These are phyloP conservation scores for Cotesia glomerata DNA, from an alignment of 1,140 invertebrate species.

Conservation along the genomic window DNA sequence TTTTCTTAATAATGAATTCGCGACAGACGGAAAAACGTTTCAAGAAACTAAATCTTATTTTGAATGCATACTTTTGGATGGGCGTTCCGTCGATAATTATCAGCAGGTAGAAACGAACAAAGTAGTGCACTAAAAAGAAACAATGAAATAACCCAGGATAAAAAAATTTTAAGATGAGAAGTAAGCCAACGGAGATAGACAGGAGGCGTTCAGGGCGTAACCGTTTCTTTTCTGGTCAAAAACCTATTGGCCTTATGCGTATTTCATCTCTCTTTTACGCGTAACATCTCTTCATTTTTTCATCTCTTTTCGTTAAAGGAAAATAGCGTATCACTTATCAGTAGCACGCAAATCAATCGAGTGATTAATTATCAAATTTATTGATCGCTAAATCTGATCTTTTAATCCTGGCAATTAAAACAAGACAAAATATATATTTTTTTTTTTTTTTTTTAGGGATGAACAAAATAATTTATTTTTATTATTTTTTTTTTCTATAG, in stretches of 20 bases:
- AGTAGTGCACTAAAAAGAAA: conserved; percentile 26
- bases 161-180: conserved; percentile 58
- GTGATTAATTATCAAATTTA: no score
- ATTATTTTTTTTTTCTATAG: no score
- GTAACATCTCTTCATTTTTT: conserved; percentile 29
- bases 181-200: conserved; percentile 57
- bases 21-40: conserved; percentile 29
- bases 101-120: conserved; percentile 42
- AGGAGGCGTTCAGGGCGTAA: conserved; percentile 59
- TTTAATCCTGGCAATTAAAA: not conserved
- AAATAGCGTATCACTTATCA: not conserved
- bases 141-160: conserved; percentile 55
- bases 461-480: no score
- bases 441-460: no score
- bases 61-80: not conserved
- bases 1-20: conserved; percentile 1
- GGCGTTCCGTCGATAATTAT: conserved; percentile 54
- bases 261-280: conserved; percentile 29
- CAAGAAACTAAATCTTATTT: not conserved
- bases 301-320: not conserved
- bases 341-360: not conserved
- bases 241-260: conserved; percentile 51
- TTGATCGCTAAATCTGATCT: not conserved
- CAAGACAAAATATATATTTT: no score
- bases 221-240: conserved; percentile 43